Evolutionary conservation across 2,113 vertebrate species (phyloP).

Genomic region (Alaudala cheleensis): DNA sequence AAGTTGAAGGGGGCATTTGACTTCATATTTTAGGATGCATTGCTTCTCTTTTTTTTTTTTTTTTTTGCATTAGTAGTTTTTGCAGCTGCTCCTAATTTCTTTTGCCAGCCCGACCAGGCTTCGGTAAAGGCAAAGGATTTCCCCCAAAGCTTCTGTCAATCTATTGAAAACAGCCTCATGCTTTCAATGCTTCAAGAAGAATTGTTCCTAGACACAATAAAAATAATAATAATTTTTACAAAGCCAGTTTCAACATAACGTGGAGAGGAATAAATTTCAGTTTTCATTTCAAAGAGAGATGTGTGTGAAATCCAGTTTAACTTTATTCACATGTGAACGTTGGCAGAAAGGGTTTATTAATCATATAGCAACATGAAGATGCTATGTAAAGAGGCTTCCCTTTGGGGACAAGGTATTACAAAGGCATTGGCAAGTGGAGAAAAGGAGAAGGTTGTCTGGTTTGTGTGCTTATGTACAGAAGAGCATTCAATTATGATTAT

Average conservation of each 20-base stretch:
- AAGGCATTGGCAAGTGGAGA: background rate
- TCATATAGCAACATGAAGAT: background rate
- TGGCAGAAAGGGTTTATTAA: background rate
- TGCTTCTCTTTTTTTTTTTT: background rate
- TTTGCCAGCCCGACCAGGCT: slow-evolving; percentile 8
- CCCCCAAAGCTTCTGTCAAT: slow-evolving; percentile 28
- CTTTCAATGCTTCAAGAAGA: slow-evolving; percentile 46
- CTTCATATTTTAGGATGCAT: background rate
- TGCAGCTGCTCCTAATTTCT: slow-evolving; percentile 63
- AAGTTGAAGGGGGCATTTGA: background rate
- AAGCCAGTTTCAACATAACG: slow-evolving; percentile 37
- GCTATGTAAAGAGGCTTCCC: background rate
- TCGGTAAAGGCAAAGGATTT: slow-evolving; percentile 51
- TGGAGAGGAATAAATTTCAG: slow-evolving; percentile 21
- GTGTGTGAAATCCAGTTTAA: background rate
- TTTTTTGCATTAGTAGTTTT: slow-evolving; percentile 41
- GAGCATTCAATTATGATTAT: background rate
- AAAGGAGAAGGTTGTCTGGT: background rate
- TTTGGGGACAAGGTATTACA: background rate
- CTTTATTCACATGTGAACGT: background rate
- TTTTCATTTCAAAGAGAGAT: background rate
- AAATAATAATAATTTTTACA: background rate
- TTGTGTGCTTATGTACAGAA: background rate
- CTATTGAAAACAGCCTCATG: slow-evolving; percentile 64
- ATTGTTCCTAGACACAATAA: slow-evolving; percentile 27